A percentile compares a stretch with the other conserved stretches of the same genome.
Conservation (phyloP, 1,140 invertebrate genomes). For the Chymomyza costata region DNA sequence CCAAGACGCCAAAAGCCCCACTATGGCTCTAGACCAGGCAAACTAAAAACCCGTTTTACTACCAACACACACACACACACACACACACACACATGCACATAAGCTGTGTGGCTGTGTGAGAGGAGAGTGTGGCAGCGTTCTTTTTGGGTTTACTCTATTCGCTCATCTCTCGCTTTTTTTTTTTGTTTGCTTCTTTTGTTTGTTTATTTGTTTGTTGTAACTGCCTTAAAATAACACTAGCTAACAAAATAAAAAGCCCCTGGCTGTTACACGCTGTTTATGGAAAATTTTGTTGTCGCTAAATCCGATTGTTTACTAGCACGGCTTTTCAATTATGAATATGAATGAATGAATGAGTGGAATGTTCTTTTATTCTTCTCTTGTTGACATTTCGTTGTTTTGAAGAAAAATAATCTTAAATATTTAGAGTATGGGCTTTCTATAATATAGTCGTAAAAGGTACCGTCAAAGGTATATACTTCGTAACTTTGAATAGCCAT, state of each 20-base stretch:
- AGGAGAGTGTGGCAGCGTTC: not conserved
- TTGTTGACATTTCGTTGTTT: conserved; percentile 16
- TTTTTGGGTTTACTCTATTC: not conserved
- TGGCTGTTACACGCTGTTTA: no score
- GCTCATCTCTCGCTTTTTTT: conserved; percentile 1
- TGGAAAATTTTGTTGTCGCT: no score
- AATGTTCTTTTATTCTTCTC: no score
- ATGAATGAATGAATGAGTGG: no score
- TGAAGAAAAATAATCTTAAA: no score
- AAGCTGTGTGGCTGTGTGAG: conserved; percentile 13
- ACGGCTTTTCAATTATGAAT: no score
- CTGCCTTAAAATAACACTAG: conserved; percentile 32
- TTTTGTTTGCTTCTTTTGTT: conserved; percentile 64
- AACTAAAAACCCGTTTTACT: conserved; percentile 66
- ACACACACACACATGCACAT: conserved; percentile 5
- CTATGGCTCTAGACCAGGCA: conserved; percentile 40
- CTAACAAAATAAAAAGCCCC: no score
- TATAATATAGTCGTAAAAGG: no score
- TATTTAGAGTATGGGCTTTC: no score
- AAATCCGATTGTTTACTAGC: no score
- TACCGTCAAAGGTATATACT: no score
- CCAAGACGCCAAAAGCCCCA: conserved; percentile 51
- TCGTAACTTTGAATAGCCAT: no score
- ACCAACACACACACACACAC: conserved; percentile 32
- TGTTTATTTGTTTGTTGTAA: conserved; percentile 71